Conservation (phyloP, 2,888 invertebrate species). For the Drosophila basisetae region DNA sequence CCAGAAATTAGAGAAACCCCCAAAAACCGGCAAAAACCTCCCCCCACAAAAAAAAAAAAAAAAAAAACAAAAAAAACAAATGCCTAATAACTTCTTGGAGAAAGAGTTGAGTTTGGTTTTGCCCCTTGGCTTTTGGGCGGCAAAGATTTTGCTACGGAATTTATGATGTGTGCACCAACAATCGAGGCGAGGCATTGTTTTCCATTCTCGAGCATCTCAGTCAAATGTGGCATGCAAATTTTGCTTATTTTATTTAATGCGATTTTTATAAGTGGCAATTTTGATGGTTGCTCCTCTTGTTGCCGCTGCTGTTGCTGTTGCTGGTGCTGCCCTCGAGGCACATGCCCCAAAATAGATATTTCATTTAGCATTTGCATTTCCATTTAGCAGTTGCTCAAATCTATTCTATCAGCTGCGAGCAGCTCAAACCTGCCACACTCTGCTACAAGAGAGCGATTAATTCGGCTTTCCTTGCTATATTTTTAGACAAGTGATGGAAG, state of each 20-base stretch:
- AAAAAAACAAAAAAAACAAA: neutral
- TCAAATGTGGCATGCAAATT: slow-evolving; percentile 71
- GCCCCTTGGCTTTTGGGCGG: slow-evolving; percentile 8
- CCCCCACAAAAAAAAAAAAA: neutral
- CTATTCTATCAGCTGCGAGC: slow-evolving; percentile 12
- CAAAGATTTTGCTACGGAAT: slow-evolving; percentile 46
- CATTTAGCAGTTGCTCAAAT: slow-evolving; percentile 60
- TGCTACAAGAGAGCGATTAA: neutral
- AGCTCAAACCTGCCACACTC: neutral
- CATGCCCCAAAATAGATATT: neutral
- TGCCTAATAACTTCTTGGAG: slow-evolving; percentile 55
- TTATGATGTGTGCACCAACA: slow-evolving; percentile 80
- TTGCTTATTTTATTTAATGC: slow-evolving; percentile 68
- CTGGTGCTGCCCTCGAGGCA: neutral
- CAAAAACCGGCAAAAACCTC: slow-evolving; percentile 37
- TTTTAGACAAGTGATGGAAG: neutral
- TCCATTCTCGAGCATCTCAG: slow-evolving; percentile 20
- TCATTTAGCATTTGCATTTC: slow-evolving; percentile 43
- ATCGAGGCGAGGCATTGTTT: slow-evolving; percentile 56
- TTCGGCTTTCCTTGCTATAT: neutral
- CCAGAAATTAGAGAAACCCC: slow-evolving; percentile 79
- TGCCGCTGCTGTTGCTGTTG: neutral
- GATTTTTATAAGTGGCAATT: slow-evolving; percentile 63
- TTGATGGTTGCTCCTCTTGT: slow-evolving; percentile 14
- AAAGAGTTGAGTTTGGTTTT: slow-evolving; percentile 25